Evolutionary conservation across 2,797 vertebrate species (phyloP), one percentile per base, ranked within the genome.

Genomic region (Calcarius lapponicus): DNA sequence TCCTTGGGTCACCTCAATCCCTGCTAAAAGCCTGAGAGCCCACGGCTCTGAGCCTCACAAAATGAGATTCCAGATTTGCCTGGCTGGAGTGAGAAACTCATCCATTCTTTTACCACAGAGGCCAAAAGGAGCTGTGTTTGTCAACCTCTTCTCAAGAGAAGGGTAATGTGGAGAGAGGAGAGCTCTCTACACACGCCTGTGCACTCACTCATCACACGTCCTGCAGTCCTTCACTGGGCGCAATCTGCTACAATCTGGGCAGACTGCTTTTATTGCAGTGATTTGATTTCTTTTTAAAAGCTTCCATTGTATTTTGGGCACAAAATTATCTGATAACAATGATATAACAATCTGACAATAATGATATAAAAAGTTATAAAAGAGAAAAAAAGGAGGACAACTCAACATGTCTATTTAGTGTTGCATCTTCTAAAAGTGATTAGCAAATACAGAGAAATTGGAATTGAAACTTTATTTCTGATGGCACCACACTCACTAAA

Each of bases 131-230:
- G 54, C 6, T 42, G 15, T 60, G 48, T 28, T 62, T 34, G 34
- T 20, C 12, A 80, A 11, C 17, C 24, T 9, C 15, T 48, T 53
- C 42, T 50, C 16, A 69, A 38, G 22, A 38, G 36, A 65, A 81
- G 40, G 50, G 11, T 1, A 13, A n/a, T 1, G 4, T 31, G 47
- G 22, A n/a, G 34, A 54, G 48, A 66, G n/a, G 12, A 86, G 22
- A 10, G 14, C 10, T 92, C 32, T 40, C 36, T 10, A 21, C 12
- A 4, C 0, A 12, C 0, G 1, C 7, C 26, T 3, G 7, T 15
- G 20, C 5, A 28, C 2, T 10, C 11, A 13, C 36, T 65, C 29
- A 24, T 6, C n/a, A 5, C 8, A 1, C 2, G 8, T 17, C 38
- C 71, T 64, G 48, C 71, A 67, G 21, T 22, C 74, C 20, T n/a